Percentiles rank a stretch among this genome's conserved stretches.
phyloP scores from a whole-genome alignment of 2,797 vertebrate species.

The Eutrigla gurnardus region DNA sequence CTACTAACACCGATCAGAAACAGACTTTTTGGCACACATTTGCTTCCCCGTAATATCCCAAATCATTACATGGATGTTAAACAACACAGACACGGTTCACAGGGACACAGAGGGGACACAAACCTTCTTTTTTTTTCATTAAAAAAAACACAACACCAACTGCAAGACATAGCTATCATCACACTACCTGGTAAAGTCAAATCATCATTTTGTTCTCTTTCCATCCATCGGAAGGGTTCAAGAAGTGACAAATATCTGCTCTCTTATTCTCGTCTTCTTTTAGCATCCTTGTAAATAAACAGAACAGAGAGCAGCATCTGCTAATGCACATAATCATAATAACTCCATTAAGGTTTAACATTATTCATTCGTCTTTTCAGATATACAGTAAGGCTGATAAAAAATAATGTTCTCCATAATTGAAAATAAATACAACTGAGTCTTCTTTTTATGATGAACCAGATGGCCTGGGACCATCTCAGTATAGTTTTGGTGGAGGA shows the following conservation, averaged over 20 bases:
- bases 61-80: slow-evolving; percentile 32
- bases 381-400: neutral
- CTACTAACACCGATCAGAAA: slow-evolving; percentile 22
- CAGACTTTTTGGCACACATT: slow-evolving; percentile 64
- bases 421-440: slow-evolving; percentile 8
- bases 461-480: neutral
- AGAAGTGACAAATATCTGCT: neutral
- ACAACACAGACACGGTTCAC: slow-evolving; percentile 40
- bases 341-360: neutral
- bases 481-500: neutral
- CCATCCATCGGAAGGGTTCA: slow-evolving; percentile 17
- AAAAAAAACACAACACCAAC: neutral
- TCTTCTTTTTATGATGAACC: neutral
- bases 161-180: neutral
- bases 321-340: neutral
- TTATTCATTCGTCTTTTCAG: neutral
- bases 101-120: slow-evolving; percentile 12
- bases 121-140: neutral
- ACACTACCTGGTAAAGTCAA: neutral
- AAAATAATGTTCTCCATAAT: neutral
- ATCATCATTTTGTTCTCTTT: slow-evolving; percentile 13
- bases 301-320: slow-evolving; percentile 2
- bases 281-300: neutral
- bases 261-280: neutral
- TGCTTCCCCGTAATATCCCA: slow-evolving; percentile 8